These are phyloP conservation scores for Eupithecia inturbata DNA, from an alignment of 2,888 invertebrate genomes.

Conservation along the genomic window DNA sequence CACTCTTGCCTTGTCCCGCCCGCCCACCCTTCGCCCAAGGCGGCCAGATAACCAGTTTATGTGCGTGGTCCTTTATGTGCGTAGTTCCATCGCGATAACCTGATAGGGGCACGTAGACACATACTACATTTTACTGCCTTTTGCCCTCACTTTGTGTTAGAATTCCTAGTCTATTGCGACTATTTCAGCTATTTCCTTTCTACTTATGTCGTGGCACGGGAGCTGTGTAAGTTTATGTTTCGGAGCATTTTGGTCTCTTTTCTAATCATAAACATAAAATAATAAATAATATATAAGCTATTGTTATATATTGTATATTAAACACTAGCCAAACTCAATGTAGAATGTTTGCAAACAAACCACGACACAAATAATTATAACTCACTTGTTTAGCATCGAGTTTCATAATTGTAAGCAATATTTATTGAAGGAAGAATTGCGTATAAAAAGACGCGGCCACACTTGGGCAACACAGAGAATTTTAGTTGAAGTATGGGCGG, in stretches of 20 bases:
- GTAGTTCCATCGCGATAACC: constrained; percentile 63
- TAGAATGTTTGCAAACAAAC: no score
- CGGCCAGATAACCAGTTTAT: constrained; percentile 76
- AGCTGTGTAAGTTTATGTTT: background rate
- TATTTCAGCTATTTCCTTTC: background rate
- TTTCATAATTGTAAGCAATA: no score
- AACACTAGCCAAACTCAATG: no score
- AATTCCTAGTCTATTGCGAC: constrained; percentile 12
- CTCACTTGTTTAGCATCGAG: no score
- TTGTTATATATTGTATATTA: no score
- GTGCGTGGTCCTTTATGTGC: constrained; percentile 71
- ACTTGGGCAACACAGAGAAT: no score
- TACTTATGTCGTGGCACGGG: background rate
- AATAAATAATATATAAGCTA: no score
- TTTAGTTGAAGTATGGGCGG: no score
- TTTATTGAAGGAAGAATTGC: no score
- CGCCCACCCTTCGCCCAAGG: constrained; percentile 66
- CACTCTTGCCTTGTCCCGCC: constrained; percentile 42
- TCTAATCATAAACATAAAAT: no score
- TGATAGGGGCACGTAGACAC: constrained; percentile 32
- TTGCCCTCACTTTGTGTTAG: constrained; percentile 41
- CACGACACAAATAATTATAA: no score
- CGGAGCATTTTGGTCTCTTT: background rate
- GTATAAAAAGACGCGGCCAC: no score
- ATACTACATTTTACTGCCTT: constrained; percentile 51